phyloP scores from a whole-genome alignment of 2,888 invertebrate species.

The Phoenoteleia sp. region DNA sequence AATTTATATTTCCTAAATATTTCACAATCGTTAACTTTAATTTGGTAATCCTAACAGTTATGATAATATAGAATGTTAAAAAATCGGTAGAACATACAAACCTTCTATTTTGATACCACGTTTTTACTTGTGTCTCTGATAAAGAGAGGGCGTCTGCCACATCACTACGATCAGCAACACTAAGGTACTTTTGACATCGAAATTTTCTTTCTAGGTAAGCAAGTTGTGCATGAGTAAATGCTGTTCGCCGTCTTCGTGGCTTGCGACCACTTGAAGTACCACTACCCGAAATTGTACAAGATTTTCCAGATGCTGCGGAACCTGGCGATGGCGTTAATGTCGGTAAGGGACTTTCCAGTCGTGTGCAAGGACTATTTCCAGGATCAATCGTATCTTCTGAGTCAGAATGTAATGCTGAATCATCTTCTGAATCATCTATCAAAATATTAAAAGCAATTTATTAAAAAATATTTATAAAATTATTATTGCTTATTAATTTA shows the following conservation, averaged over 20 bases:
- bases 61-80: too few species aligned
- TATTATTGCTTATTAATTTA: too few species aligned
- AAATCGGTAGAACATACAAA: too few species aligned
- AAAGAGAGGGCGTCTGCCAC: constrained; percentile 96
- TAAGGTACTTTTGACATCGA: constrained; percentile 97
- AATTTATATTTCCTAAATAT: too few species aligned
- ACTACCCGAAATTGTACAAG: constrained; percentile 79
- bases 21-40: too few species aligned
- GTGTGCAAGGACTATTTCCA: constrained; percentile 85
- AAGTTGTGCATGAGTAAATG: constrained; percentile 97
- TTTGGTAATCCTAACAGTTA: too few species aligned
- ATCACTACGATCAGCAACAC: constrained; percentile 97
- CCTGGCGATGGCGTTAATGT: constrained; percentile 82
- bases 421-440: constrained; percentile 85
- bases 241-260: constrained; percentile 94
- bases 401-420: constrained; percentile 85
- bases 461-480: too few species aligned
- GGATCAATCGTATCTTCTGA: constrained; percentile 86
- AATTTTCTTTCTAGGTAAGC: constrained; percentile 97
- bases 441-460: too few species aligned
- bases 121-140: constrained; percentile 98
- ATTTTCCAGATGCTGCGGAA: constrained; percentile 76
- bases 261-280: constrained; percentile 89
- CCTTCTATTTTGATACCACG: constrained; percentile 92
- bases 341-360: constrained; percentile 81